These are phyloP conservation scores for Torymus auratus DNA, from an alignment of 2,888 invertebrate genomes.

Conservation along the genomic window DNA sequence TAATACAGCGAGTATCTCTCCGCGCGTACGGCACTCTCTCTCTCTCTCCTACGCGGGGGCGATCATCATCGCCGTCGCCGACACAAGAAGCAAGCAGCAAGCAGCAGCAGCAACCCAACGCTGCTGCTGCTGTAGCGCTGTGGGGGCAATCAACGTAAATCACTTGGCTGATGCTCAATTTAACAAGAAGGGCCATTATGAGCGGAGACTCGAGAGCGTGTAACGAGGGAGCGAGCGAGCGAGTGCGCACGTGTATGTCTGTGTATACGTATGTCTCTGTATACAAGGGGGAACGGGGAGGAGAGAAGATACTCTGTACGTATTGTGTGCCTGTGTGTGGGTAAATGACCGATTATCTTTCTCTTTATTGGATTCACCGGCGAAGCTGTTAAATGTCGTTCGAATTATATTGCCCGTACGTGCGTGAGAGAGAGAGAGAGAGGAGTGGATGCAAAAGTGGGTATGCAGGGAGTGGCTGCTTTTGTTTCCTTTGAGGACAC, in stretches of 20 bases:
- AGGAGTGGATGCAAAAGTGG: neutral
- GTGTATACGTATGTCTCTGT: too few relatives aligned
- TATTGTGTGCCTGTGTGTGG: neutral
- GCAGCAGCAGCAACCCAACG: neutral
- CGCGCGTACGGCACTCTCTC: too few relatives aligned
- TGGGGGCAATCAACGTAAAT: conserved; percentile 75
- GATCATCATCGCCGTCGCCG: too few relatives aligned
- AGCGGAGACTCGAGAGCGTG: conserved; percentile 67
- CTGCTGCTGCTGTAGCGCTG: conserved; percentile 65
- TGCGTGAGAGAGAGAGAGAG: neutral
- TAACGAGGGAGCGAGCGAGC: conserved; percentile 61
- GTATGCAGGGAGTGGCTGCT: neutral
- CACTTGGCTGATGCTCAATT: conserved; percentile 76
- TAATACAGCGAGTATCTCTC: too few relatives aligned
- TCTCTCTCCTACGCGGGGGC: too few relatives aligned
- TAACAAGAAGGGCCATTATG: conserved; percentile 76
- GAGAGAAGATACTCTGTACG: neutral
- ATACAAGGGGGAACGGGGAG: conserved; percentile 2
- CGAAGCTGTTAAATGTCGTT: conserved; percentile 51
- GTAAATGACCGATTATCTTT: conserved; percentile 54
- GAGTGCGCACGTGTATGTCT: neutral
- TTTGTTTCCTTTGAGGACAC: conserved; percentile 11
- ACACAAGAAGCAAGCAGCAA: conserved; percentile 6
- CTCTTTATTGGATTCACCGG: conserved; percentile 52
- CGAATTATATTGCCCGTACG: conserved; percentile 24